Evolutionary conservation across 2,888 invertebrate genomes (phyloP).

Genomic region (Meteorus cinctellus): DNA sequence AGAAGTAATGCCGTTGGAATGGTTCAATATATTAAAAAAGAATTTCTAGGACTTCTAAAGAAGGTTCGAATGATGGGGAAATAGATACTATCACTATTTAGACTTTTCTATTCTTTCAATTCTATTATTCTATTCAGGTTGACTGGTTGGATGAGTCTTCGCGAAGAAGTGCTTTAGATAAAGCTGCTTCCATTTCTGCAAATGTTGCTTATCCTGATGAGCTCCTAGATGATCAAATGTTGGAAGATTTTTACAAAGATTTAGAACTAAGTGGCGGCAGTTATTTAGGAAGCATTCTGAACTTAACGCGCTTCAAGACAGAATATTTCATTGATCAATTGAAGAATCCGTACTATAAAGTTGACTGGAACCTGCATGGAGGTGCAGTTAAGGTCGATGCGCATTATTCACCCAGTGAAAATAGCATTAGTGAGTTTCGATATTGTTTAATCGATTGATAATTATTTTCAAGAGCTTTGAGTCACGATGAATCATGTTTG

Average conservation of each 20-base stretch:
- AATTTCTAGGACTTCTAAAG: constrained; percentile 86
- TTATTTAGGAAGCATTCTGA: constrained; percentile 74
- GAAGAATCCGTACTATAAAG: constrained; percentile 75
- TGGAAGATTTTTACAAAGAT: constrained; percentile 84
- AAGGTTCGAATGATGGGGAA: constrained; percentile 70
- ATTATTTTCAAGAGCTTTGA: constrained; percentile 32
- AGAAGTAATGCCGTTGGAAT: constrained; percentile 87
- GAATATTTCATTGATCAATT: constrained; percentile 75
- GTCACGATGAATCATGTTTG: neutral
- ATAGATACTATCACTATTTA: neutral
- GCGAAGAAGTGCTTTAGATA: constrained; percentile 83
- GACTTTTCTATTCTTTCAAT: neutral
- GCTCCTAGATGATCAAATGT: constrained; percentile 85
- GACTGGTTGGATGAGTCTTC: constrained; percentile 87
- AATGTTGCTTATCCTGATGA: constrained; percentile 96
- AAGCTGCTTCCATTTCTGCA: constrained; percentile 87
- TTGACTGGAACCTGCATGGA: constrained; percentile 75
- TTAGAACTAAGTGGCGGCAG: constrained; percentile 72
- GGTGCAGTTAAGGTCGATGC: constrained; percentile 76
- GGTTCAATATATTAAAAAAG: constrained; percentile 87
- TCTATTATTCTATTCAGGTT: constrained; percentile 68
- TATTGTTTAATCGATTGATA: neutral
- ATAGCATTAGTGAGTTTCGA: constrained; percentile 75
- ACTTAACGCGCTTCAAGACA: constrained; percentile 74
- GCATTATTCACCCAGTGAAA: constrained; percentile 75